These are phyloP conservation scores for Zoanthus sociatus DNA, from an alignment of 92 coral and sea anemone genomes.

Conservation along the genomic window DNA sequence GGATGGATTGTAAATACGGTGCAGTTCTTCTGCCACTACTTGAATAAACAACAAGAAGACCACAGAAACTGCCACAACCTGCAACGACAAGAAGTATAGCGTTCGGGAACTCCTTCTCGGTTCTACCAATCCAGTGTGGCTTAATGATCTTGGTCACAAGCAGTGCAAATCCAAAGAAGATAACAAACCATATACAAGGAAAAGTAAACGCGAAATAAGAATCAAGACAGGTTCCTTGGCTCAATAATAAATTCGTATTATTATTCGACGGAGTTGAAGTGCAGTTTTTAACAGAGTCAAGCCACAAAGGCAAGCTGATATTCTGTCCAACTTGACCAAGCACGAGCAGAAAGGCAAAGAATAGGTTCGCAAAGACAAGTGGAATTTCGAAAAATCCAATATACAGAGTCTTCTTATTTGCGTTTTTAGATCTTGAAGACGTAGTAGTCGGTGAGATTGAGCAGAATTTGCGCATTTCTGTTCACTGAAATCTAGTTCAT, in stretches of 20 bases:
- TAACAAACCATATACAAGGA: not conserved
- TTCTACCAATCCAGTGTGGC: conserved; percentile 27
- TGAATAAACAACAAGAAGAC: conserved; percentile 43
- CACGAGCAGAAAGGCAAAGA: conserved; percentile 56
- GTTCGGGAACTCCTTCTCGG: conserved; percentile 52
- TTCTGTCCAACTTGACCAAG: conserved; percentile 60
- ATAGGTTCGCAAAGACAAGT: conserved; percentile 31
- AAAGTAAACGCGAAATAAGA: conserved; percentile 9
- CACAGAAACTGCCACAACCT: not conserved
- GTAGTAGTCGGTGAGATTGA: not conserved
- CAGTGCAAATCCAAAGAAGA: conserved; percentile 29
- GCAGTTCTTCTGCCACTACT: conserved; percentile 67
- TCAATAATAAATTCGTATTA: not conserved
- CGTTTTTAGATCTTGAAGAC: not conserved
- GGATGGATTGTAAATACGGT: conserved; percentile 66
- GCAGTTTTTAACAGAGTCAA: conserved; percentile 46
- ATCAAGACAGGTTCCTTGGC: not conserved
- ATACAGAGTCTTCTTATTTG: conserved; percentile 11
- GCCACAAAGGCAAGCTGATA: conserved; percentile 61
- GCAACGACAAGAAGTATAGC: conserved; percentile 29
- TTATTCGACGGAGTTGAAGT: not conserved
- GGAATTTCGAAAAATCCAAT: conserved; percentile 4
- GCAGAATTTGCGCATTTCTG: not conserved
- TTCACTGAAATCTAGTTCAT: too few species aligned
- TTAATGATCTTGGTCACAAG: not conserved